phyloP scores from a whole-genome alignment of 92 coral and sea anemone species.

The Paragorgia papillata region DNA sequence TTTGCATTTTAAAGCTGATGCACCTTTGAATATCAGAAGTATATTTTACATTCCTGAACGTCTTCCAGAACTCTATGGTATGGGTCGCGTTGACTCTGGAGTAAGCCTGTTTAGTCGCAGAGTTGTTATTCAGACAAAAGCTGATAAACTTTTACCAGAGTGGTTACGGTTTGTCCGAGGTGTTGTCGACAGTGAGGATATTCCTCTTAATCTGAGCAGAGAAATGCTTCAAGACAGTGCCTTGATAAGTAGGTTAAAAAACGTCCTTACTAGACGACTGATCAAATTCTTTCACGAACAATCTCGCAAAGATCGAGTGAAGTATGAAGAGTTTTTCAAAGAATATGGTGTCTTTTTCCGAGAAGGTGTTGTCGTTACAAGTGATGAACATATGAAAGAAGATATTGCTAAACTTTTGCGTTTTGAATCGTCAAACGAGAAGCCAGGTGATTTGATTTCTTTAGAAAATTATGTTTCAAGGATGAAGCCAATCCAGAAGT shows the following conservation, averaged over 20 bases:
- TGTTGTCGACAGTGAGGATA: conserved; percentile 98
- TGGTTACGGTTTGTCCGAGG: conserved; percentile 96
- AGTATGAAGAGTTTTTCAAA: conserved; percentile 85
- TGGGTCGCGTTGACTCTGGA: conserved; percentile 81
- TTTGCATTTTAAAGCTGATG: conserved; percentile 95
- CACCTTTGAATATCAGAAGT: conserved; percentile 92
- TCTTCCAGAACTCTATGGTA: conserved; percentile 73
- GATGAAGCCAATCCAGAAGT: conserved; percentile 89
- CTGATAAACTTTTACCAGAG: conserved; percentile 77
- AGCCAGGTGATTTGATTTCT: conserved; percentile 78
- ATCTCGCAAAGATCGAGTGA: conserved; percentile 86
- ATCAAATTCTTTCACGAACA: conserved; percentile 88
- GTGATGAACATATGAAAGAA: conserved; percentile 75
- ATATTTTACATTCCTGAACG: conserved; percentile 96
- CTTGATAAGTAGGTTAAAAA: conserved; percentile 77
- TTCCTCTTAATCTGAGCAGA: conserved; percentile 91
- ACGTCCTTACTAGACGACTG: conserved; percentile 76
- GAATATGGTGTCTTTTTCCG: conserved; percentile 85
- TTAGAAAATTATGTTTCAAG: conserved; percentile 74
- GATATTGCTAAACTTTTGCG: conserved; percentile 82
- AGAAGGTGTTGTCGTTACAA: conserved; percentile 89
- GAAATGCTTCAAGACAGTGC: conserved; percentile 97
- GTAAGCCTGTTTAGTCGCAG: conserved; percentile 86
- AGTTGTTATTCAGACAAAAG: conserved; percentile 88
- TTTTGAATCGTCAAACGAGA: conserved; percentile 91